These are phyloP conservation scores for Heliangelus exortis DNA, from an alignment of 2,797 vertebrate species.

Conservation along the genomic window DNA sequence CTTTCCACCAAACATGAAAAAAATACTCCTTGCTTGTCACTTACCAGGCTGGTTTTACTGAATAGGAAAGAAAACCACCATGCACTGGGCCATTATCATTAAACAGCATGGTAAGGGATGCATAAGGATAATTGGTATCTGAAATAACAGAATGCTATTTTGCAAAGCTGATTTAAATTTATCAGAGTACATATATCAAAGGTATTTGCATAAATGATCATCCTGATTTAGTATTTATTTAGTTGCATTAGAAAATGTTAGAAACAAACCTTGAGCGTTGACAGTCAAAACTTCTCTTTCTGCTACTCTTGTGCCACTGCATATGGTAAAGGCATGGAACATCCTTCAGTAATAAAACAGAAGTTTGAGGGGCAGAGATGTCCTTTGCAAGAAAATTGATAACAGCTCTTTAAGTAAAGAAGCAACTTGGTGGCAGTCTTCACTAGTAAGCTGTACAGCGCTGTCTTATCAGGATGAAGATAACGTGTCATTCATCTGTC, in stretches of 20 bases:
- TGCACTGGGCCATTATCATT: background rate
- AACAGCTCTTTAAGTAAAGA: background rate
- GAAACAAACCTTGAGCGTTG: slow-evolving; percentile 33
- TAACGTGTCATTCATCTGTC: background rate
- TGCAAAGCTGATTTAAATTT: background rate
- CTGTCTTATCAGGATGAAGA: background rate
- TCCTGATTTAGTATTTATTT: background rate
- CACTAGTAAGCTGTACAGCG: background rate
- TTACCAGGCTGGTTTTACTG: background rate
- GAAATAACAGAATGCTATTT: background rate
- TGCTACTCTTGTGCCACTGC: background rate
- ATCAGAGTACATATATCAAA: background rate
- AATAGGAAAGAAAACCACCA: background rate
- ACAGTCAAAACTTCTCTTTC: background rate
- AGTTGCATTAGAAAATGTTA: background rate
- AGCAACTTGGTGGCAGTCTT: background rate
- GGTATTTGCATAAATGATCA: background rate
- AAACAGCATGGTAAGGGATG: background rate
- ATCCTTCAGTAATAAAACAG: background rate
- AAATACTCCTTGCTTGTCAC: background rate
- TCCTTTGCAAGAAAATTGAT: background rate
- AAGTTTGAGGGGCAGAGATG: background rate
- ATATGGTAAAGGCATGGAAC: background rate
- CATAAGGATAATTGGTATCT: background rate
- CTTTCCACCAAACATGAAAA: background rate